Evolutionary conservation across 2,888 invertebrate genomes (phyloP).

Genomic region (Caenorhabditis sp.): DNA sequence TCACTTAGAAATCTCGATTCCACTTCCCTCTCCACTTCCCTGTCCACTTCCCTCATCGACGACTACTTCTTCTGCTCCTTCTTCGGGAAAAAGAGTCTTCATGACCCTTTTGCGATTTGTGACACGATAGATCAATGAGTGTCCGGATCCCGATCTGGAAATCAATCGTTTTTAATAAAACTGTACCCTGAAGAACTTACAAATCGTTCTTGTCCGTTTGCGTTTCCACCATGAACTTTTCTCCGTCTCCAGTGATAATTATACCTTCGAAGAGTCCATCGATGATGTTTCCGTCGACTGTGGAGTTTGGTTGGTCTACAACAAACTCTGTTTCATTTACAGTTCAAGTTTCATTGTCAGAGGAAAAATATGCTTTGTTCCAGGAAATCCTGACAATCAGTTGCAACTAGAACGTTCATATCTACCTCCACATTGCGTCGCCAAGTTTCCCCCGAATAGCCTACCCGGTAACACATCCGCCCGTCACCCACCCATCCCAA

Average conservation of each 20-base stretch:
- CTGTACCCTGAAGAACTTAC: too few species aligned
- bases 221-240: slow-evolving; percentile 47
- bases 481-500: too few species aligned
- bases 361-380: too few species aligned
- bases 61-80: slow-evolving; percentile 20
- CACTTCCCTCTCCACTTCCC: slow-evolving; percentile 41
- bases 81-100: slow-evolving; percentile 45
- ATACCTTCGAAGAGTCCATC: slow-evolving; percentile 43
- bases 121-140: slow-evolving; percentile 41
- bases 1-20: slow-evolving; percentile 32
- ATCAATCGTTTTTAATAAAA: too few species aligned
- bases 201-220: too few species aligned
- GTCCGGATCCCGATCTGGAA: too few species aligned
- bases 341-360: too few species aligned
- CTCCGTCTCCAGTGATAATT: slow-evolving; percentile 53
- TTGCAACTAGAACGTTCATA: too few species aligned
- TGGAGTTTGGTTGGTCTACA: slow-evolving; percentile 47
- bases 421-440: not conserved
- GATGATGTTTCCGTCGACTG: slow-evolving; percentile 38
- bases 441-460: too few species aligned
- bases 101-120: slow-evolving; percentile 23
- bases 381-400: too few species aligned
- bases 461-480: too few species aligned
- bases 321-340: not conserved
- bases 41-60: slow-evolving; percentile 41